Evolutionary conservation across 2,888 invertebrate genomes (phyloP).

Genomic region (Tetanocera ferruginea): DNA sequence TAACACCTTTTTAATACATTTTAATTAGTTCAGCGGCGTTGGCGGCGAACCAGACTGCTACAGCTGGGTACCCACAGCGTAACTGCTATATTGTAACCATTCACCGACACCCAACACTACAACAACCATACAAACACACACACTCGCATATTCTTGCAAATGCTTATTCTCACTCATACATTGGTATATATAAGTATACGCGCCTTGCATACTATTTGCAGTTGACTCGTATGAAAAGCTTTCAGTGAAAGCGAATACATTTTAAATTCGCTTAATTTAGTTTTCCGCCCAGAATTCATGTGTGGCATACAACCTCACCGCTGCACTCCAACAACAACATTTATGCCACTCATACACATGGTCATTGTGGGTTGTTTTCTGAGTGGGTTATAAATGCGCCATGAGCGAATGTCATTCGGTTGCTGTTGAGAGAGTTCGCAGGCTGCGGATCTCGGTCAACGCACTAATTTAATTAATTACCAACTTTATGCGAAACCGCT

Average conservation of each 20-base stretch:
- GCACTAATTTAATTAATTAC: slow-evolving; percentile 13
- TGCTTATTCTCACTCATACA: not conserved
- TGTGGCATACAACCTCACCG: not conserved
- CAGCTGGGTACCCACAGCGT: not conserved
- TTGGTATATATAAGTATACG: not conserved
- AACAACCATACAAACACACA: not conserved
- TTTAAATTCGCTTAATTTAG: slow-evolving; percentile 5
- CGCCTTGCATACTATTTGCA: not conserved
- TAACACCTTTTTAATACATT: slow-evolving; percentile 31
- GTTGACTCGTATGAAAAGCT: not conserved
- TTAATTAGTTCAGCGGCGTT: slow-evolving; percentile 21
- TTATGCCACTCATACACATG: not conserved
- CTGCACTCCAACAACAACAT: not conserved
- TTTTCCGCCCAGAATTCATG: not conserved
- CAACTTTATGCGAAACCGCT: not conserved
- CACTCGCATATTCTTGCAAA: not conserved
- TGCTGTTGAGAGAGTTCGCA: not conserved
- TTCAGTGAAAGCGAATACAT: not conserved
- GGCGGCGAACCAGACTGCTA: not conserved
- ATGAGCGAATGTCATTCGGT: not conserved
- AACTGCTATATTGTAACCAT: too few relatives aligned
- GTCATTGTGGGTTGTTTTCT: not conserved
- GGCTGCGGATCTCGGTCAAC: not conserved
- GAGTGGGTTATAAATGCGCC: not conserved
- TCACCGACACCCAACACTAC: too few relatives aligned